Evolutionary conservation across 2,113 vertebrate species (phyloP), one percentile per base, ranked within the genome.

Genomic region (Prunella fulvescens): DNA sequence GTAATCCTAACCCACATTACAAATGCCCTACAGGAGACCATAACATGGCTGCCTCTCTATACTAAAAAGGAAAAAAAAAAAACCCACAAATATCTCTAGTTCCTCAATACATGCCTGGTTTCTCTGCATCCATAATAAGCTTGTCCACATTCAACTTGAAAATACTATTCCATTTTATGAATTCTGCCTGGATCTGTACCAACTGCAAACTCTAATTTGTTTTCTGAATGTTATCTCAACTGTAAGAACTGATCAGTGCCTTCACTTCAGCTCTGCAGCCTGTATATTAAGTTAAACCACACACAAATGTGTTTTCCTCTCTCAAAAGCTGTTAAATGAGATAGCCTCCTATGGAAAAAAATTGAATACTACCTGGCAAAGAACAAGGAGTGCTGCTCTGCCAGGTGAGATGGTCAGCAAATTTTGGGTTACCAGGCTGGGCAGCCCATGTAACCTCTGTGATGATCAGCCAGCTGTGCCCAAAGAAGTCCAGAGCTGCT

Each of bases 171-270:
- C 19, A 45, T 92, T 64, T 91, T 81, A 85, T 73, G 51, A 92
- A 92, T 96, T 94, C 88, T 91, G 74, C 40, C 71, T 80, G 90
- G 78, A 93, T 92, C 66, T 5, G 26, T 54, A 87, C 92, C 95
- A 88, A 80, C 58, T 0, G 1, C 93, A 90, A 90, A 72, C 58
- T 79, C 81, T 85, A 82, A 94, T 95, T 96, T 95, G 93, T 90
- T 85, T 92, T 85, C 90, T 88, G 90, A 95, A 95, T 69, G 93
- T 87, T 90, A 82, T 93, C 90, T 94, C 93, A 72, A 79, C 79
- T 87, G 65, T 64, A 81, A 56, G 78, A 96, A 57, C 81, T 44
- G 78, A 90, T 88, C 85, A 71, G 92, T 10, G 70, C 90, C 73
- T 93, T 78, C 78, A 19, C 90, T 84, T 47, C 57, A 51, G 90